Base-by-base conservation (phyloP, 1,140 invertebrate genomes). In the Archivesica marissinica region DNA sequence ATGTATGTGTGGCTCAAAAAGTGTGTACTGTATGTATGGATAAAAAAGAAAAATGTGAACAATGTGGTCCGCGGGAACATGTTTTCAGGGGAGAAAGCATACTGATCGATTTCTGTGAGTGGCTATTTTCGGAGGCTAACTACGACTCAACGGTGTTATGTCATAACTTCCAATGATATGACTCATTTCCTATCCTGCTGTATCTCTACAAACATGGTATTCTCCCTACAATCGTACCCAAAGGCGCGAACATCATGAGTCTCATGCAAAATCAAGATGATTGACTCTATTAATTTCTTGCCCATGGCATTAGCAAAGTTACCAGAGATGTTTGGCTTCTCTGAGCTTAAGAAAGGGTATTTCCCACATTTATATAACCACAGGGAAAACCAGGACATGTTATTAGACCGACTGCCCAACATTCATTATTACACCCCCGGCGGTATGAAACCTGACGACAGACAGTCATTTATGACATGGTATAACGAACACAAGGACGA, bases 321-420 rank as follows among this genome's bases (percentile, higher is more conserved):
- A n/a, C 82, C 82, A 2, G 50, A 75, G 28, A 44, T 44, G 25
- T 85, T 85, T 41, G 72, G 74, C 11, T 0, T 85, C 20, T 25
- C 44, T 0, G 82, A 85, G 52, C 54, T 77, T 7, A 44, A 38
- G 17, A 77, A 85, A 41, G 84, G 77, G 23, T 86, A 80, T 52
- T 86, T 86, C 56, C 76, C 76, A 20, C 75, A 84, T 47, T n/a
- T 66, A 23, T 78, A 66, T 56, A 78, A 75, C 39, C 81, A 17
- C 0, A 13, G n/a, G 39, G 74, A 61, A 13, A 66, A 77, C 25
- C 59, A 78, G 56, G 4, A 28, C 38, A 9, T 15, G 6, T 39
- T 81, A 23, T 23, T 64, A 23, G 59, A 33, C 2, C 20, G 15
- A 20, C 70, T 47, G 4, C 83, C 83, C 1, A 39, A 77, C 9